Base-by-base conservation (phyloP, 2,888 invertebrate species). In the Tricholauxania praeusta region DNA sequence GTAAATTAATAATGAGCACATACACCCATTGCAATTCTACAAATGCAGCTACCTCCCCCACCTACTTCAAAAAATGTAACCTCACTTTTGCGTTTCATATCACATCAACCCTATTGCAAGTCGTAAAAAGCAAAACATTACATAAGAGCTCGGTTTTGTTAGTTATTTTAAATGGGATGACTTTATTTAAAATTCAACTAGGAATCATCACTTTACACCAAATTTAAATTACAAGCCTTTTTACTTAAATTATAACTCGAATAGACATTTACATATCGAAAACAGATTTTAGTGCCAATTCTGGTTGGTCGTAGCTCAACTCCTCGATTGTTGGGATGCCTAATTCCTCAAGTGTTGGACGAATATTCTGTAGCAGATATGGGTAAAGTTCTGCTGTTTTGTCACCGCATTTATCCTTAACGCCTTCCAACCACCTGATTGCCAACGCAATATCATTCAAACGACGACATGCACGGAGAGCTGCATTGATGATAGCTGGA, bases 271-370 rank as follows among this genome's bases (percentile, higher is more conserved):
- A 87, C 73, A 82, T 78, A 74, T 94, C 92, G 83, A 91, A 93
- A 72, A 94, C 92, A 82, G 90, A 91, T 82, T 92, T 88, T 78
- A 96, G 89, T 75, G 95, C 96, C 87, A 99, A 89, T 89, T 99
- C 98, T 2, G 73, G 99, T 88, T 97, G 94, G 88, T 98, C 98
- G 83, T 96, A 98, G 75, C 98, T 98, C 82, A 99, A 90, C 85
- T 99, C 96, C 87, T 98, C 98, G 0, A 95, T 95, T 48, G 98
- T 97, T 71, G 92, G 92, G 80, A 99, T 93, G 63, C 99, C 99
- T 74, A 99, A 89, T 89, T 99, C 98, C 57, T 92, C 91, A 74
- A 99, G 90, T 3, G 97, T 96, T 49, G 99, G 98, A 82, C 91
- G 91, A 80, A 99, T 93, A 90, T 98, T 95, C 87, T 96, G 93